Percentiles rank a stretch among this genome's conserved stretches.
phyloP scores from a whole-genome alignment of 2,797 vertebrate species.

The Pelobates cultripes region DNA sequence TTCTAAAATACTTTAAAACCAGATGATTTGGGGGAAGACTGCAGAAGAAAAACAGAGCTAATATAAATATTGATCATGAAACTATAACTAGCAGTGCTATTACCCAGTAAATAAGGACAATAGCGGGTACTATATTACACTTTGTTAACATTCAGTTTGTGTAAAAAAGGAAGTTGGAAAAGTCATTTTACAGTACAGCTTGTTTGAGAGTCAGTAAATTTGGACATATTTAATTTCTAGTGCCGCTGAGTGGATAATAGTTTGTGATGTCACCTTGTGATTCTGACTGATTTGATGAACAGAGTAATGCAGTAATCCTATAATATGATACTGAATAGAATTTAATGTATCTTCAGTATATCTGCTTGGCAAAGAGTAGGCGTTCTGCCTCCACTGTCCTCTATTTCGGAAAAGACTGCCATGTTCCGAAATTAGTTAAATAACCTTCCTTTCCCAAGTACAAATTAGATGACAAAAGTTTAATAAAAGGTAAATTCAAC shows the following conservation, averaged over 20 bases:
- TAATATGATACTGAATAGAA: constrained; percentile 25
- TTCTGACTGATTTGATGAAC: constrained; percentile 26
- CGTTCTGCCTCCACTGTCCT: constrained; percentile 26
- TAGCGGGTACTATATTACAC: too few relatives aligned
- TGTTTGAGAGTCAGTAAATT: constrained; percentile 4
- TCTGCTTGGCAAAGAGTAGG: constrained; percentile 29
- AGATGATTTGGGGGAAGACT: too few relatives aligned
- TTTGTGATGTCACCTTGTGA: constrained; percentile 46
- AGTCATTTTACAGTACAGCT: neutral
- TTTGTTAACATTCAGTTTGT: too few relatives aligned
- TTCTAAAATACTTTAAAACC: too few relatives aligned
- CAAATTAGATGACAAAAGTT: neutral
- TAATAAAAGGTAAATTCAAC: too few relatives aligned
- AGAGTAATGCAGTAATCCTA: constrained; percentile 36
- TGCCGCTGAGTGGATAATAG: constrained; percentile 7
- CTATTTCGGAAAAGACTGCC: constrained; percentile 19
- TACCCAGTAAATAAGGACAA: too few relatives aligned
- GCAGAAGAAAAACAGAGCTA: too few relatives aligned
- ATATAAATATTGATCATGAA: too few relatives aligned
- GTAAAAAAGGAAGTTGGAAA: neutral
- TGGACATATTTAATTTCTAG: constrained; percentile 22
- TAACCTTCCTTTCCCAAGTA: constrained; percentile 5
- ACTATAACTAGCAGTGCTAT: too few relatives aligned
- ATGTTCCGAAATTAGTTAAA: constrained; percentile 13
- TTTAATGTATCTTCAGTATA: constrained; percentile 36